Percentiles rank a stretch among this genome's conserved stretches.
Conservation (phyloP, 2,113 vertebrate genomes). For the Trichechus manatus region DNA sequence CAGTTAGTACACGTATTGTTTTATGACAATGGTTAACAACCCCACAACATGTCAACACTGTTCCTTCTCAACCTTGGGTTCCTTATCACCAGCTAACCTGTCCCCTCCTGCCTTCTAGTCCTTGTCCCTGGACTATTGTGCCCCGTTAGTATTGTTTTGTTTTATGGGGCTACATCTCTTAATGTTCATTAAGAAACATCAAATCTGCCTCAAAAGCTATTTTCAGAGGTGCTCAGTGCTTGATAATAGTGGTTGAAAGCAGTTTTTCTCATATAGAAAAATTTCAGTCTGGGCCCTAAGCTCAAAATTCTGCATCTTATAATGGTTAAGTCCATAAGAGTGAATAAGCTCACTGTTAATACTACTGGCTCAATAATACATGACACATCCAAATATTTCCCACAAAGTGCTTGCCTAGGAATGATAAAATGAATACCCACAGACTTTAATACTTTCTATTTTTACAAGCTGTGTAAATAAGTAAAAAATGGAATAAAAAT, state of each 20-base stretch:
- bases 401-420: neutral
- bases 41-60: no score
- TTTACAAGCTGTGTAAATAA: conserved; percentile 15
- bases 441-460: neutral
- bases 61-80: no score
- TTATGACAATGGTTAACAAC: no score
- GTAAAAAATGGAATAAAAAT: neutral
- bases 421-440: neutral
- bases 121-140: no score
- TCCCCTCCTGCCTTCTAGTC: no score
- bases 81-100: no score
- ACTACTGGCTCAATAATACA: neutral
- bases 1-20: no score
- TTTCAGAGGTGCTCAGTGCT: neutral
- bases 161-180: neutral
- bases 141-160: no score
- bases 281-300: neutral
- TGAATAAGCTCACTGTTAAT: neutral
- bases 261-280: neutral
- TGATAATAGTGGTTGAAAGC: neutral
- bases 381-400: neutral
- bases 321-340: neutral
- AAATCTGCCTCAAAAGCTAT: neutral
- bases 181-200: neutral
- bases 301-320: neutral